Evolutionary conservation across 2,797 vertebrate genomes (phyloP).

Genomic region (Argyrosomus regius): DNA sequence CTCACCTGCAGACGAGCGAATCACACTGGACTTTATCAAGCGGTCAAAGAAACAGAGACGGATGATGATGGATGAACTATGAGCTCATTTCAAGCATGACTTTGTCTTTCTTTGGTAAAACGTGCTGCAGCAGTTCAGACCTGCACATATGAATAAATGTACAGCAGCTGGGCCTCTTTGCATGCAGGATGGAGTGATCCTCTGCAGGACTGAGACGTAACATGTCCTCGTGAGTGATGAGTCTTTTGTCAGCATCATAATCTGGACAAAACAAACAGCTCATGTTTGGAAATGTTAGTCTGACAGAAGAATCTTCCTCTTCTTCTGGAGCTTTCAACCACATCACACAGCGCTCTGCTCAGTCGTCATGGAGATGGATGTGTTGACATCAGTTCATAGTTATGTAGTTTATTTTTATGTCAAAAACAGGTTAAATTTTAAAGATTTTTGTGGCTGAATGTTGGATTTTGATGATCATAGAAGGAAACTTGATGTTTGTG

Average conservation of each 20-base stretch:
- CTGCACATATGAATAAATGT: no score
- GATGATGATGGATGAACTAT: neutral
- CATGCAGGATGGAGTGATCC: neutral
- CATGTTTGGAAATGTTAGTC: neutral
- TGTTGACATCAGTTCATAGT: neutral
- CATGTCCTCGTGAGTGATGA: neutral
- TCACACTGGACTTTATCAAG: neutral
- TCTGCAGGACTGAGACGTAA: conserved; percentile 4
- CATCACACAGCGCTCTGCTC: neutral
- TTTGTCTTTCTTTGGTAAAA: no score
- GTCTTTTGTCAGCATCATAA: conserved; percentile 26
- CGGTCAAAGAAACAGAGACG: neutral
- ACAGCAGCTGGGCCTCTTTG: neutral
- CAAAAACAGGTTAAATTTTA: no score
- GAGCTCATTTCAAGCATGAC: neutral
- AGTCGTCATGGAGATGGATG: neutral
- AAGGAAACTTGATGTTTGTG: neutral
- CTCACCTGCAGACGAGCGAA: neutral
- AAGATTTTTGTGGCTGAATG: no score
- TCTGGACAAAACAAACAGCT: neutral
- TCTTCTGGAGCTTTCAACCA: neutral
- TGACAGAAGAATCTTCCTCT: neutral
- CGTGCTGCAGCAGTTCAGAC: no score
- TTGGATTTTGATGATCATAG: no score
- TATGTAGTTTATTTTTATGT: neutral